phyloP scores from a whole-genome alignment of 2,888 invertebrate species.

The Synanthedon formicaeformis region DNA sequence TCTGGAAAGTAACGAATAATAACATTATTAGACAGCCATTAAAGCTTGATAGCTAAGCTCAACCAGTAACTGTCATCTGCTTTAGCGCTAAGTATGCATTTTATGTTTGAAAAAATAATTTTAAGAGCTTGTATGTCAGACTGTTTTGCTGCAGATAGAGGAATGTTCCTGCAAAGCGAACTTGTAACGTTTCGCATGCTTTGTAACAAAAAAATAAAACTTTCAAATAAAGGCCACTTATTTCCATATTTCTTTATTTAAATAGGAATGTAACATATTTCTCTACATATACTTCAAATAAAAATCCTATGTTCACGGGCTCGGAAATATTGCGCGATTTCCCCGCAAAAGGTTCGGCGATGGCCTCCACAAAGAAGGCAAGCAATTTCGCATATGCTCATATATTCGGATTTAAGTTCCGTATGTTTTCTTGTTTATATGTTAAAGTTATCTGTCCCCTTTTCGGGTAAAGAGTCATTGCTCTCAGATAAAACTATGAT shows the following conservation, averaged over 20 bases:
- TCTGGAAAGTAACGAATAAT: constrained; percentile 43
- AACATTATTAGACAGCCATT: too few relatives aligned
- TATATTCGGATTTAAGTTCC: constrained; percentile 37
- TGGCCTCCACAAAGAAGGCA: constrained; percentile 26
- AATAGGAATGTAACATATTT: constrained; percentile 31
- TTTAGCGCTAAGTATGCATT: too few relatives aligned
- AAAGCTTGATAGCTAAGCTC: too few relatives aligned
- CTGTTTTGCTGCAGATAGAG: too few relatives aligned
- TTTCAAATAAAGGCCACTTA: constrained; percentile 21
- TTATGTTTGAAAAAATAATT: too few relatives aligned
- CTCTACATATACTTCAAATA: constrained; percentile 33
- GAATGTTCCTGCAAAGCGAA: too few relatives aligned
- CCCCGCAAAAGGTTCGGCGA: constrained; percentile 37
- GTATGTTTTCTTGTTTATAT: constrained; percentile 36
- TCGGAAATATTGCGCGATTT: constrained; percentile 56
- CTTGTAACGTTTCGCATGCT: too few relatives aligned
- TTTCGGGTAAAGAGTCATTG: constrained; percentile 28
- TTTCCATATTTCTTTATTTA: constrained; percentile 13
- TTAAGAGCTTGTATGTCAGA: too few relatives aligned
- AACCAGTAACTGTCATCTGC: too few relatives aligned
- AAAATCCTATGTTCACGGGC: constrained; percentile 46
- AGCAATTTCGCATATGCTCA: constrained; percentile 38
- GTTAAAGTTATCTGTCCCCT: constrained; percentile 32
- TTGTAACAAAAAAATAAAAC: background rate
- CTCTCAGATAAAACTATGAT: constrained; percentile 25